A percentile compares a stretch with the other conserved stretches of the same genome.
Evolutionary conservation across 2,797 vertebrate genomes (phyloP).

Genomic region (Knipowitschia caucasica): DNA sequence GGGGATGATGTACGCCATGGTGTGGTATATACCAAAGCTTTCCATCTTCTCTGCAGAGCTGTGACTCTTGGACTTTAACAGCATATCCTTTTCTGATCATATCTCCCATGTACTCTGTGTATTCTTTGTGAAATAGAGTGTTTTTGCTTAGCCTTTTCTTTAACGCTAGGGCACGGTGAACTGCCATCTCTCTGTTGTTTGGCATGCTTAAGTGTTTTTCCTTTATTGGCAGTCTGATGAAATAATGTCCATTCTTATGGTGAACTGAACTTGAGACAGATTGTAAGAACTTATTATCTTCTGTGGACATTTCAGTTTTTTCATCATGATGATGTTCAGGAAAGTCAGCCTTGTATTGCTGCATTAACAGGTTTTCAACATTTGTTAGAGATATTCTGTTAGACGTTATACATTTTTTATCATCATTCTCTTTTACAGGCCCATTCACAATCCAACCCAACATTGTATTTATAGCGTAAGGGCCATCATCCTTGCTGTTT

Average conservation of each 20-base stretch:
- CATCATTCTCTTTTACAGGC: not conserved
- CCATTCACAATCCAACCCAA: not conserved
- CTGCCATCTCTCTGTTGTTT: not conserved
- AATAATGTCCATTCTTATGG: constrained; percentile 5
- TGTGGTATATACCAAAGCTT: constrained; percentile 40
- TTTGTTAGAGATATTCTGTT: not conserved
- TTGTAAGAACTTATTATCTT: constrained; percentile 13
- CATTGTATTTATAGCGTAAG: constrained; percentile 3
- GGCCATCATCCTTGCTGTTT: not conserved
- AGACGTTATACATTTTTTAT: not conserved
- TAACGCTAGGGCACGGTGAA: not conserved
- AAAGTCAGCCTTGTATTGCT: not conserved
- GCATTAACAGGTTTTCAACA: not conserved
- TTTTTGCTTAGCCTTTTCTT: not conserved
- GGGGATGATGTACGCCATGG: constrained; percentile 33
- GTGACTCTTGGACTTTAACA: not conserved
- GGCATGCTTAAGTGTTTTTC: not conserved
- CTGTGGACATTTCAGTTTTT: constrained; percentile 7
- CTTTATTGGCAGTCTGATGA: constrained; percentile 3
- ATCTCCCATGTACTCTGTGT: not conserved
- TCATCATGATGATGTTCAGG: not conserved
- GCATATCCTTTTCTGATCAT: not conserved
- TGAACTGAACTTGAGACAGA: constrained; percentile 4
- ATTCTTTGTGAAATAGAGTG: not conserved
- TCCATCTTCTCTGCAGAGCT: not conserved